phyloP scores from a whole-genome alignment of 1,140 invertebrate genomes.

The Ericerus pela region DNA sequence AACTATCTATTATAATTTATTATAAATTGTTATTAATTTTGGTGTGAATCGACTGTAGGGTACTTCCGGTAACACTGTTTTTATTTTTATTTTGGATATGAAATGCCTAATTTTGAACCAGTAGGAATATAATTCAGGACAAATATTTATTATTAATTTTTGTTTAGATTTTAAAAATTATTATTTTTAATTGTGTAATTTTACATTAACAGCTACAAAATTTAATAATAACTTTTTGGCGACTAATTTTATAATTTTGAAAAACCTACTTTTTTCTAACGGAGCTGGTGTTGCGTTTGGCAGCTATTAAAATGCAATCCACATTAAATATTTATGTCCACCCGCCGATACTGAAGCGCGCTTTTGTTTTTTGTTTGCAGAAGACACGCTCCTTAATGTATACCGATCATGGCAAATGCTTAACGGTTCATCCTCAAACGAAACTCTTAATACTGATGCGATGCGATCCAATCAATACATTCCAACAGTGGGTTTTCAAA shows the following conservation, averaged over 20 bases:
- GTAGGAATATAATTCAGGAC: no score
- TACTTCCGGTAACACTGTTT: no score
- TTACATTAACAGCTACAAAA: no score
- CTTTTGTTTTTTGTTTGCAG: slow-evolving; percentile 30
- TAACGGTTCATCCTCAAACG: slow-evolving; percentile 70
- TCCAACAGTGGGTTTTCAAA: slow-evolving; percentile 75
- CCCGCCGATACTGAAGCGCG: not conserved
- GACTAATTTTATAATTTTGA: not conserved
- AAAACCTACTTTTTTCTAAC: no score
- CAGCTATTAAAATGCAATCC: not conserved
- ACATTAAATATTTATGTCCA: not conserved
- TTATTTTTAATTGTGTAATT: no score
- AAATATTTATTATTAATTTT: no score
- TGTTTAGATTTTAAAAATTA: not conserved
- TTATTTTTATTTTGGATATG: no score
- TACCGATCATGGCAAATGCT: slow-evolving; percentile 62
- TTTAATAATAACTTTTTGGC: not conserved
- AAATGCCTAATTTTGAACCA: no score
- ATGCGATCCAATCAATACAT: slow-evolving; percentile 70
- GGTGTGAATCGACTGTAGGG: no score
- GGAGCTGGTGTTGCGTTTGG: no score
- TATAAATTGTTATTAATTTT: no score
- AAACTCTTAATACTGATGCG: slow-evolving; percentile 56
- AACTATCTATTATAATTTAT: no score
- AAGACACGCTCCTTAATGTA: slow-evolving; percentile 61